Conservation (phyloP, 1,140 invertebrate species). For the Lepidurus couesii region DNA sequence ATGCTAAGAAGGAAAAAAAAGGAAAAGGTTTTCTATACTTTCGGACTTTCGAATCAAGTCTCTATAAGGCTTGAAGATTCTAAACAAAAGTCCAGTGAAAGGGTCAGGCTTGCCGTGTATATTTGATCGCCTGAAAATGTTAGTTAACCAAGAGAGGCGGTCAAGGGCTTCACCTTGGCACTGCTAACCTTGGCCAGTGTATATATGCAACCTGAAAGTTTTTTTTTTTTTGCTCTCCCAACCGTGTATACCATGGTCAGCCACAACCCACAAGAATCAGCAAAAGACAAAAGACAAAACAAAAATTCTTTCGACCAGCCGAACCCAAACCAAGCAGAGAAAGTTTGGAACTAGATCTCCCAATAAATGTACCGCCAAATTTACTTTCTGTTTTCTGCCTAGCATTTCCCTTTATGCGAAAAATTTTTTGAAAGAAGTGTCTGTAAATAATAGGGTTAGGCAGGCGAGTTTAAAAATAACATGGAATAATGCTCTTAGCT, state of each 20-base stretch:
- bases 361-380: too few relatives aligned
- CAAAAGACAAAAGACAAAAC: too few relatives aligned
- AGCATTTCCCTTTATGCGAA: not conserved
- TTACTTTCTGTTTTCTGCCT: too few relatives aligned
- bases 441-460: not conserved
- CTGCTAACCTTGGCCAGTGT: not conserved
- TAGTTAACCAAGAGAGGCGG: not conserved
- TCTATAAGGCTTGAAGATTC: too few relatives aligned
- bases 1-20: too few relatives aligned
- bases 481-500: not conserved
- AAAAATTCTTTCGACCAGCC: too few relatives aligned
- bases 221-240: not conserved
- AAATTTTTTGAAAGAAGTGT: not conserved
- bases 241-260: not conserved
- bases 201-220: not conserved
- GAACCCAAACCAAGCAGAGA: too few relatives aligned
- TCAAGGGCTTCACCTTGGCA: constrained; percentile 20
- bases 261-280: not conserved
- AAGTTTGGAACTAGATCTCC: too few relatives aligned
- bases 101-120: not conserved
- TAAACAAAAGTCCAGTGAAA: not conserved
- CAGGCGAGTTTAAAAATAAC: not conserved
- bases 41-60: too few relatives aligned
- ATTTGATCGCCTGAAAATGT: not conserved
- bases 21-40: too few relatives aligned